Evolutionary conservation across 2,888 invertebrate species (phyloP), one percentile per base, ranked within the genome.

Genomic region (Rhamnusium bicolor): DNA sequence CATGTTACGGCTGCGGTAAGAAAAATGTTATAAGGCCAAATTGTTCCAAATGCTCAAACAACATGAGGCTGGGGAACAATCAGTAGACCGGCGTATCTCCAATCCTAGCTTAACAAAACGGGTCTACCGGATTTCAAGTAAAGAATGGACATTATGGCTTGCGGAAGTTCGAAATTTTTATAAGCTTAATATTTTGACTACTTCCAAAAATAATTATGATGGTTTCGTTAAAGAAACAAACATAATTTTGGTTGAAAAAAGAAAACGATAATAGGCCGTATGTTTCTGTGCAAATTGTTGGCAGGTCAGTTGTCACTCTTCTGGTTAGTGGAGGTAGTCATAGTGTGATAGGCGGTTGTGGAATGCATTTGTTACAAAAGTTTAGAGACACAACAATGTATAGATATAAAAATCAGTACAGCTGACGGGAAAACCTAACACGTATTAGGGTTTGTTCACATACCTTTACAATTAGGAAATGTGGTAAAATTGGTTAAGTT

Each of bases 11-110:
- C n/a, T n/a, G n/a, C n/a, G n/a, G n/a, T n/a, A n/a, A n/a, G n/a
- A n/a, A n/a, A n/a, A n/a, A n/a, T n/a, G n/a, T n/a, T n/a, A 68
- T 68, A 10, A 32, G 58, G 12, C 68, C 68, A 5, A 68, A 68
- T 19, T 68, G 58, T 58, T 29, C 32, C 2, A 19, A 24, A 3
- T 63, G 51, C 10, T n/a, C 46, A 46, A 46, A 46, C 2, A 46
- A 46, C 46, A 2, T 10, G 2, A 2, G 14, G 2, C 2, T 2
- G 46, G 46, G 7, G 10, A 46, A 46, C 3, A 8, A 46, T 2
- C 7, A 46, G 46, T 46, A 46, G 46, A 8, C 7, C 5, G 3
- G 46, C 3, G 46, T 46, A 8, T 8, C 10, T 8, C 46, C 46
- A 46, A 5, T 46, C 46, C 5, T 5, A 10, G 7, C 2, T 2